Conservation (phyloP, 2,888 invertebrate genomes). For the Drosophila yooni region DNA sequence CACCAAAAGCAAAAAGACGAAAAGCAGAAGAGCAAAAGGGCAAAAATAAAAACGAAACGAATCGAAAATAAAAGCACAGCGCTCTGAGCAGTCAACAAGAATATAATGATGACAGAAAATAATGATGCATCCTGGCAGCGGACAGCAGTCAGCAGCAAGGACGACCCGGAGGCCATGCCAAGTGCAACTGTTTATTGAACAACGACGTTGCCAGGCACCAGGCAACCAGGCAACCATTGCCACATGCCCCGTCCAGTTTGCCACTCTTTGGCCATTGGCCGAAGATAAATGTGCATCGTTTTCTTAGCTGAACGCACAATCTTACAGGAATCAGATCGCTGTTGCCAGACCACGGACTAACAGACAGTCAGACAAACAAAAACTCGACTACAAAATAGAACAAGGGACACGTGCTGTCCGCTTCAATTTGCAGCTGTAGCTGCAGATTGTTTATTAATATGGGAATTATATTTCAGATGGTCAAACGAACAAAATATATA, state of each 20-base stretch:
- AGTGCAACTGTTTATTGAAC: slow-evolving; percentile 69
- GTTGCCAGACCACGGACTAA: slow-evolving; percentile 5
- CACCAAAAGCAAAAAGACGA: slow-evolving; percentile 5
- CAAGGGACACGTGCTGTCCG: slow-evolving; percentile 35
- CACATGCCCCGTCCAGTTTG: slow-evolving; percentile 3
- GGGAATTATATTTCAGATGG: slow-evolving; percentile 61
- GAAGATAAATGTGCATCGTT: slow-evolving; percentile 72
- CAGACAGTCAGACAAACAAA: background rate
- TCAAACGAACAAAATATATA: slow-evolving; percentile 33
- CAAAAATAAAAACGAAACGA: slow-evolving; percentile 2
- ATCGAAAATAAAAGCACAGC: slow-evolving; percentile 20
- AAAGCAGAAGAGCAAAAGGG: background rate
- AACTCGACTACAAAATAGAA: slow-evolving; percentile 11
- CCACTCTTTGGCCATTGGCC: slow-evolving; percentile 15
- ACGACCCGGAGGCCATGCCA: slow-evolving; percentile 49
- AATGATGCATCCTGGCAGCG: slow-evolving; percentile 76
- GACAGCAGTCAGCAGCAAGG: slow-evolving; percentile 30
- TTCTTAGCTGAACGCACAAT: slow-evolving; percentile 80
- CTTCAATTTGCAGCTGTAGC: slow-evolving; percentile 51
- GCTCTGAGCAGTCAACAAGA: slow-evolving; percentile 67
- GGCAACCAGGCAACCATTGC: background rate
- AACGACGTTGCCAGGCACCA: slow-evolving; percentile 48
- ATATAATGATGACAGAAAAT: slow-evolving; percentile 81
- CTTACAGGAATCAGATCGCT: slow-evolving; percentile 72
- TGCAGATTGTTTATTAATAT: slow-evolving; percentile 68